phyloP scores from a whole-genome alignment of 2,797 vertebrate genomes.

The Pipistrellus pipistrellus region DNA sequence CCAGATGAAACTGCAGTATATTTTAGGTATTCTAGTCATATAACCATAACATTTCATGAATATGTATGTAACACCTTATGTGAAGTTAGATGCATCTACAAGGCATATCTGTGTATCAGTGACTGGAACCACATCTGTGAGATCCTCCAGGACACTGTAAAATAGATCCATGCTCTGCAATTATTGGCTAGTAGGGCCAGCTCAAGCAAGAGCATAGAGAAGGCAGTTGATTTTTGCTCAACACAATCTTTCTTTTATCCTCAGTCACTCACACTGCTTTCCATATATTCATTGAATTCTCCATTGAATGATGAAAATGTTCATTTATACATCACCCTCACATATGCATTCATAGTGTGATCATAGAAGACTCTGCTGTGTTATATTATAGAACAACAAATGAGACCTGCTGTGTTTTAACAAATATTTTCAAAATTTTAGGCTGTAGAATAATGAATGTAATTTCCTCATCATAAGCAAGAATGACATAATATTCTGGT shows the following conservation, averaged over 20 bases:
- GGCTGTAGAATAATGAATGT: background rate
- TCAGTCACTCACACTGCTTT: background rate
- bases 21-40: background rate
- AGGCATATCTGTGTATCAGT: background rate
- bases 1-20: background rate
- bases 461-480: background rate
- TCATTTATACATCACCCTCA: background rate
- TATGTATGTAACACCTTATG: background rate
- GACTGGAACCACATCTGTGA: slow-evolving; percentile 55
- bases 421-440: slow-evolving; percentile 50
- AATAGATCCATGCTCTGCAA: background rate
- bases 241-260: background rate
- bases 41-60: slow-evolving; percentile 40
- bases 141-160: background rate
- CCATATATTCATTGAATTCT: background rate
- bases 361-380: background rate
- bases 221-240: background rate
- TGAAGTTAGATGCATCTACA: slow-evolving; percentile 49
- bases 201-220: background rate
- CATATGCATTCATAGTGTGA: background rate
- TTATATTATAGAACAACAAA: background rate
- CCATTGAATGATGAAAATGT: background rate
- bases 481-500: background rate
- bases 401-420: background rate
- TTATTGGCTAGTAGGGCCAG: slow-evolving; percentile 14